Percentiles rank a stretch among this genome's conserved stretches.
phyloP scores from a whole-genome alignment of 2,113 vertebrate species.

The Saguinus midas region DNA sequence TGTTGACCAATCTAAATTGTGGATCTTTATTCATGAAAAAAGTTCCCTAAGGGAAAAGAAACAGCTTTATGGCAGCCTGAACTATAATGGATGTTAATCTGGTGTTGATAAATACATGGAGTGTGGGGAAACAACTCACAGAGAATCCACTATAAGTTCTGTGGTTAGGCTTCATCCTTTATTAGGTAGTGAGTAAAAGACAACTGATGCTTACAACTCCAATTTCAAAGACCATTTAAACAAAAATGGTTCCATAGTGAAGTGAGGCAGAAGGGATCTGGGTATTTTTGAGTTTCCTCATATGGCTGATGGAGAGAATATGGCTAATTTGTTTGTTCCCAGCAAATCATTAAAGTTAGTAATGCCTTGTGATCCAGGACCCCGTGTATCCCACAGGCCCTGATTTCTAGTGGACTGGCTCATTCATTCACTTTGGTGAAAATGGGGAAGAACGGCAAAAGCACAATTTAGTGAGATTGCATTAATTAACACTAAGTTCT shows the following conservation, averaged over 20 bases:
- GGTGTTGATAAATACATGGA: slow-evolving; percentile 21
- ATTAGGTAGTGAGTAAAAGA: slow-evolving; percentile 89
- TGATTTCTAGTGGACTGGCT: slow-evolving; percentile 66
- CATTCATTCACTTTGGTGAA: slow-evolving; percentile 70
- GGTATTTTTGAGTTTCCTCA: slow-evolving; percentile 78
- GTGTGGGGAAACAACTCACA: slow-evolving; percentile 76
- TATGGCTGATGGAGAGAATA: slow-evolving; percentile 80
- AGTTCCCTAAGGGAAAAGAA: not conserved
- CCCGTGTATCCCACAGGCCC: slow-evolving; percentile 79
- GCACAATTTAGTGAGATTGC: not conserved
- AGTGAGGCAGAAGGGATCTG: slow-evolving; percentile 84
- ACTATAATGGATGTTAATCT: not conserved
- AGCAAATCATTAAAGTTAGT: slow-evolving; percentile 75
- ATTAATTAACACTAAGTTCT: not conserved
- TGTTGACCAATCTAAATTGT: slow-evolving; percentile 45
- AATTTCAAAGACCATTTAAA: slow-evolving; percentile 83
- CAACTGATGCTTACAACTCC: slow-evolving; percentile 86
- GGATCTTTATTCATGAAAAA: slow-evolving; percentile 56
- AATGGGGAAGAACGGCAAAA: slow-evolving; percentile 54
- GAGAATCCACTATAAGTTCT: slow-evolving; percentile 82
- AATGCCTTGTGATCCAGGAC: slow-evolving; percentile 79
- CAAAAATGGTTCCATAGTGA: slow-evolving; percentile 83
- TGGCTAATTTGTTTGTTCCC: slow-evolving; percentile 82
- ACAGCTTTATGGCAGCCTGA: not conserved
- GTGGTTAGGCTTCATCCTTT: slow-evolving; percentile 89